Percentiles rank a stretch among this genome's conserved stretches.
These are phyloP conservation scores for Sylvia atricapilla DNA, from an alignment of 2,113 vertebrate genomes.

Conservation along the genomic window DNA sequence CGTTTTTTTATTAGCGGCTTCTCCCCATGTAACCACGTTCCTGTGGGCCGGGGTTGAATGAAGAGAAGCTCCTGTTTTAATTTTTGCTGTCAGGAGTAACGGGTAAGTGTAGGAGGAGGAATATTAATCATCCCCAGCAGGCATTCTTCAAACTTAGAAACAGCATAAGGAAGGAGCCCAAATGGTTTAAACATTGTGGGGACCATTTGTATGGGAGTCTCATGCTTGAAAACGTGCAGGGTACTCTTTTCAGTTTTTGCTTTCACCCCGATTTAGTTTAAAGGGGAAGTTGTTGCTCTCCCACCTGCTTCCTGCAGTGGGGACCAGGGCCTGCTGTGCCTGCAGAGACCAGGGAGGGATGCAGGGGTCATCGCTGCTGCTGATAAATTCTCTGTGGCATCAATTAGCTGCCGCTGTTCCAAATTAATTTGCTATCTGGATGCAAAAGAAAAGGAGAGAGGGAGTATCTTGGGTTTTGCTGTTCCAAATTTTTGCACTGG, in stretches of 20 bases:
- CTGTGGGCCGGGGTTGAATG: slow-evolving; percentile 46
- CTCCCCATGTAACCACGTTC: slow-evolving; percentile 9
- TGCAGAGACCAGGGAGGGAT: neutral
- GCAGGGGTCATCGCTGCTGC: neutral
- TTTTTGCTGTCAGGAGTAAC: slow-evolving; percentile 61
- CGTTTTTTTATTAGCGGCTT: neutral
- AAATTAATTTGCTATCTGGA: neutral
- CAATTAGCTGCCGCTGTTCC: neutral
- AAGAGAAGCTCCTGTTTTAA: slow-evolving; percentile 56
- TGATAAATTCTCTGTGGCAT: neutral
- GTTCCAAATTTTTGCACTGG: neutral
- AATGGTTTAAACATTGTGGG: slow-evolving; percentile 38
- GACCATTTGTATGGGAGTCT: slow-evolving; percentile 57
- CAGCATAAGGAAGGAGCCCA: slow-evolving; percentile 58
- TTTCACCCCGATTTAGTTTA: neutral
- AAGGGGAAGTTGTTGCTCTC: neutral
- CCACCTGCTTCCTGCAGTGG: neutral
- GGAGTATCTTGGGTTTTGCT: fast-evolving
- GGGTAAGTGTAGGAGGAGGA: slow-evolving; percentile 47
- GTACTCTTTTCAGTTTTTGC: neutral
- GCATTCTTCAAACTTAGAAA: slow-evolving; percentile 48
- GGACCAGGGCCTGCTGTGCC: neutral
- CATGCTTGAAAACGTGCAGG: slow-evolving; percentile 38
- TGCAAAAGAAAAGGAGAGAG: neutral
- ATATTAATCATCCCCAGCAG: slow-evolving; percentile 56